These are phyloP conservation scores for Erythrocebus patas DNA, from an alignment of 2,113 vertebrate genomes.

Conservation along the genomic window DNA sequence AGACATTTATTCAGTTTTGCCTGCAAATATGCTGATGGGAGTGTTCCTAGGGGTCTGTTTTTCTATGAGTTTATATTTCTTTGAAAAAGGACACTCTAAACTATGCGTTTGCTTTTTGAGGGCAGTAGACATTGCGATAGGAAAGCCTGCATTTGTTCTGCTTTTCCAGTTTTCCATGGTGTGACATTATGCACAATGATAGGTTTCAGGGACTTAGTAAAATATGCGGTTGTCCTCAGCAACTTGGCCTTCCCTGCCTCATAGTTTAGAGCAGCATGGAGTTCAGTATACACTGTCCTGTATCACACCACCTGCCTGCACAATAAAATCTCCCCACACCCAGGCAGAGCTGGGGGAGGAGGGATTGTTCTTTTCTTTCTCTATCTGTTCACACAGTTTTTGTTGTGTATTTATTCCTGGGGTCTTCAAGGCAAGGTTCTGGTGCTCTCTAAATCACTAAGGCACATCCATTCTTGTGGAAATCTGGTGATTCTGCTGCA, in stretches of 20 bases:
- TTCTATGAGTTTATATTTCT: constrained; percentile 18
- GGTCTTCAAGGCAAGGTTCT: background rate
- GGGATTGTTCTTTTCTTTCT: background rate
- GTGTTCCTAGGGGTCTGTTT: background rate
- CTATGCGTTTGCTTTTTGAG: constrained; percentile 38
- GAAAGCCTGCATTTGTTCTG: constrained; percentile 73
- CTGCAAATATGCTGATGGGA: background rate
- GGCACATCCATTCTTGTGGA: constrained; percentile 53
- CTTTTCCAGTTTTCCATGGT: constrained; percentile 68
- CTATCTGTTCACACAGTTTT: constrained; percentile 41
- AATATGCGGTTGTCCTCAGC: constrained; percentile 65
- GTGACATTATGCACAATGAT: constrained; percentile 64
- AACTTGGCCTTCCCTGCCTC: constrained; percentile 12
- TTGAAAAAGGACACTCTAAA: constrained; percentile 37
- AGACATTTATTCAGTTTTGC: background rate
- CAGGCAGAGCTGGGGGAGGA: background rate
- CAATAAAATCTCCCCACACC: background rate
- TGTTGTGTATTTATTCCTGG: constrained; percentile 50
- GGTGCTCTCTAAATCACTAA: constrained; percentile 60
- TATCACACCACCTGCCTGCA: background rate
- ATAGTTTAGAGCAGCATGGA: background rate
- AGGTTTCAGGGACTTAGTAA: constrained; percentile 65
- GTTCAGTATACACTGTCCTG: background rate
- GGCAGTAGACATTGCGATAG: constrained; percentile 35
- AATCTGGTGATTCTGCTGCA: constrained; percentile 65